These are phyloP conservation scores for Myotis pilosus DNA, from an alignment of 2,797 vertebrate genomes.

Conservation along the genomic window DNA sequence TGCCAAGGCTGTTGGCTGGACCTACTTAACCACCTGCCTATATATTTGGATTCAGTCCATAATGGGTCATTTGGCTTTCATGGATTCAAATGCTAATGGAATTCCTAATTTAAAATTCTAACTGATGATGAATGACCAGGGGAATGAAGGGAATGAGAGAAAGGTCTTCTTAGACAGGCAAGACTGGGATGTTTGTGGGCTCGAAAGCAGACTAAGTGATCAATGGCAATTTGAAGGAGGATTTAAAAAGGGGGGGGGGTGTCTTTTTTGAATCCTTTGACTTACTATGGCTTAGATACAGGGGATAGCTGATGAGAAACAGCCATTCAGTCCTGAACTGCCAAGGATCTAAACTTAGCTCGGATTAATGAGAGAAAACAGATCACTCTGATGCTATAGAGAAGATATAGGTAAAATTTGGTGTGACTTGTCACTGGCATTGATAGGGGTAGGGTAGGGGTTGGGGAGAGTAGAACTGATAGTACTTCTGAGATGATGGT, in stretches of 20 bases:
- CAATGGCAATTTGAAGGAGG: neutral
- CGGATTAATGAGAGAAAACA: slow-evolving; percentile 12
- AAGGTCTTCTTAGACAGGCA: slow-evolving; percentile 23
- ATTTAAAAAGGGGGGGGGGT: neutral
- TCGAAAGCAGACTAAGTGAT: slow-evolving; percentile 44
- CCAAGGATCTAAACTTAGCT: slow-evolving; percentile 28
- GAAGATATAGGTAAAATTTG: neutral
- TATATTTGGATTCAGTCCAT: slow-evolving; percentile 47
- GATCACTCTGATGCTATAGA: slow-evolving; percentile 8
- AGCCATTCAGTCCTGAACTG: neutral
- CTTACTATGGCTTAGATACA: slow-evolving; percentile 35
- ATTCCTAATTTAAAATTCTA: slow-evolving; percentile 67
- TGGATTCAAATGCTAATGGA: slow-evolving; percentile 42
- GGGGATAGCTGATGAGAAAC: neutral
- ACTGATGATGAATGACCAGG: slow-evolving; percentile 42
- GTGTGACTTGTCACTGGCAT: slow-evolving; percentile 1
- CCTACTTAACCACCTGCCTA: slow-evolving; percentile 46
- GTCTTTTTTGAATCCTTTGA: slow-evolving; percentile 24
- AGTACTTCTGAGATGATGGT: neutral
- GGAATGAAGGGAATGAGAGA: slow-evolving; percentile 6
- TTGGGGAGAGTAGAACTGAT: neutral
- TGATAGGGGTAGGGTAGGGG: neutral
- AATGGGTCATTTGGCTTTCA: slow-evolving; percentile 49
- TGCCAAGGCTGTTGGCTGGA: neutral
- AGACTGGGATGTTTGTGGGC: neutral